These are phyloP conservation scores for Mohoua ochrocephala DNA, from an alignment of 2,113 vertebrate genomes.

Conservation along the genomic window DNA sequence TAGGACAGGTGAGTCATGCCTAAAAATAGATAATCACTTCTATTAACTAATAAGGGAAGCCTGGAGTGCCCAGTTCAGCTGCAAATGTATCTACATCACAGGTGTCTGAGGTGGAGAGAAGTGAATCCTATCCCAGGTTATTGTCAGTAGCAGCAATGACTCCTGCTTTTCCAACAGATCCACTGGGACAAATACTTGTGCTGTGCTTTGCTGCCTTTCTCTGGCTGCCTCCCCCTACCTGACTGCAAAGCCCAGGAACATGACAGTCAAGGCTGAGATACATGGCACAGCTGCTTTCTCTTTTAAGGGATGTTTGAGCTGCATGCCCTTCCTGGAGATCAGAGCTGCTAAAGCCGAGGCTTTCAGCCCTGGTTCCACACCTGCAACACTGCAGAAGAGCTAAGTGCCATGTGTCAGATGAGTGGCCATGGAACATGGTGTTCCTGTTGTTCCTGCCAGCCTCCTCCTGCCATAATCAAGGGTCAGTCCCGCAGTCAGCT, in stretches of 20 bases:
- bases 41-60: background rate
- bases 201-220: background rate
- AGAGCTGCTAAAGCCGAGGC: background rate
- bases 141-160: background rate
- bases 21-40: background rate
- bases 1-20: background rate
- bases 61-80: background rate
- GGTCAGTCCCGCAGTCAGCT: background rate
- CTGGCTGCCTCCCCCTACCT: background rate
- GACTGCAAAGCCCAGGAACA: background rate
- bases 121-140: background rate
- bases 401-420: background rate
- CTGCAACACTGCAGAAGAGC: background rate
- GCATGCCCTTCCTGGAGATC: background rate
- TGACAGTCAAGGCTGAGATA: background rate
- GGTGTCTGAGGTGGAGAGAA: background rate
- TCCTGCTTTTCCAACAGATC: background rate
- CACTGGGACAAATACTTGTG: background rate
- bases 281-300: background rate
- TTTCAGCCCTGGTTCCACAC: background rate
- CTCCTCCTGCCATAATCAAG: background rate
- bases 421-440: background rate
- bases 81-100: fast-evolving
- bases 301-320: background rate
- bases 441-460: background rate